phyloP scores from a whole-genome alignment of 2,797 vertebrate species.

The Cynopterus sphinx region DNA sequence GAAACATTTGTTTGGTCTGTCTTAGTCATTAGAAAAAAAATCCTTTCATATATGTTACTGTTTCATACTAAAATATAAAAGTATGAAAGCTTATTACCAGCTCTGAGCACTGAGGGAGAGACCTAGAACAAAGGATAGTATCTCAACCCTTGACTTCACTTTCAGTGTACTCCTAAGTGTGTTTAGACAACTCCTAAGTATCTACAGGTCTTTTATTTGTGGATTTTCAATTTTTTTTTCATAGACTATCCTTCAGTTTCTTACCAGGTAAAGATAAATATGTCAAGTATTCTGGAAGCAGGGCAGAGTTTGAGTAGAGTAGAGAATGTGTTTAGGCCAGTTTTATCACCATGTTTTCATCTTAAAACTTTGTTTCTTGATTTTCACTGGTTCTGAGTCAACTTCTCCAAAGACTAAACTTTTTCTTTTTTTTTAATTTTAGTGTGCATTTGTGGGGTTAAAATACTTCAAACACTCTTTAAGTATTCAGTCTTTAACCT shows the following conservation, averaged over 20 bases:
- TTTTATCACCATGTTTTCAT: not conserved
- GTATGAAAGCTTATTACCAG: not conserved
- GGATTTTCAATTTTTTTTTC: not conserved
- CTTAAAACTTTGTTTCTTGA: not conserved
- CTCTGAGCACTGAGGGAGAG: not conserved
- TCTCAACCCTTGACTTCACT: not conserved
- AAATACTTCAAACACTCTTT: not conserved
- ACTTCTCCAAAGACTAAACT: not conserved
- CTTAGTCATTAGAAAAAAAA: not conserved
- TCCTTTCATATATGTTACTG: not conserved
- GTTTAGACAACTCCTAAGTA: not conserved
- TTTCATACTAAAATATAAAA: not conserved
- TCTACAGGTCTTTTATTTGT: not conserved
- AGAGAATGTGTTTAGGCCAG: too few species aligned
- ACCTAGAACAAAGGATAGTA: rapidly evolving
- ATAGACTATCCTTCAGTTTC: not conserved
- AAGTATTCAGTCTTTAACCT: not conserved
- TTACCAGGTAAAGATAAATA: not conserved
- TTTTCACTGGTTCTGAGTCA: not conserved
- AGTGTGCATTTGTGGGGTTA: not conserved
- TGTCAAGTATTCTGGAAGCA: not conserved
- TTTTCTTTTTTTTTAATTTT: not conserved
- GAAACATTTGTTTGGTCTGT: not conserved
- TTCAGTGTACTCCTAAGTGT: not conserved
- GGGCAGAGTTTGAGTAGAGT: not conserved